Evolutionary conservation across 2,888 invertebrate genomes (phyloP).

Genomic region (Auanema freiburgensis): DNA sequence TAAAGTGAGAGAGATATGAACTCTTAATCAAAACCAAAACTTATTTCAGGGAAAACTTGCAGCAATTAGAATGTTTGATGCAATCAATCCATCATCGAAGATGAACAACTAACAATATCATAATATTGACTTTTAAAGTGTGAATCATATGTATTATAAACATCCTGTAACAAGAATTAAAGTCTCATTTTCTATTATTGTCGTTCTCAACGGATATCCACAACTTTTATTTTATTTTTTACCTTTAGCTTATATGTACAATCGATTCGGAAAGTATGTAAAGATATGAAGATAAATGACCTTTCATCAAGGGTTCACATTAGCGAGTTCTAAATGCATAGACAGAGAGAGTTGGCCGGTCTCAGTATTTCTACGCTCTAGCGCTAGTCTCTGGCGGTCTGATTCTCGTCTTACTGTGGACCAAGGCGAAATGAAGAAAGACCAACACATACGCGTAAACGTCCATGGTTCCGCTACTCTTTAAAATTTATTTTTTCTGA

Average conservation of each 20-base stretch:
- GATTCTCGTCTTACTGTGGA: not conserved
- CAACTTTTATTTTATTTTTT: no score
- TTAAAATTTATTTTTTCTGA: not conserved
- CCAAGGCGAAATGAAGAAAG: constrained; percentile 5
- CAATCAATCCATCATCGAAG: not conserved
- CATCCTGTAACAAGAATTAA: no score
- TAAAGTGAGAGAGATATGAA: not conserved
- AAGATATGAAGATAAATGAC: no score
- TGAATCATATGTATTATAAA: no score
- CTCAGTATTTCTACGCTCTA: not conserved
- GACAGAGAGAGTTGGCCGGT: no score
- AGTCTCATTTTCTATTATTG: no score
- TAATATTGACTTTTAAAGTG: not conserved
- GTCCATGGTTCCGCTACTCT: not conserved
- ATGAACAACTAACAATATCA: not conserved
- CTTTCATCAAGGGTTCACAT: no score
- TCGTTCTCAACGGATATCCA: no score
- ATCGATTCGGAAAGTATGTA: no score
- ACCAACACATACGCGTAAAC: not conserved
- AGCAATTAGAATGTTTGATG: constrained; percentile 1
- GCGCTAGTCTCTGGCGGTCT: constrained; percentile 1
- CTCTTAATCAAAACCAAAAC: not conserved
- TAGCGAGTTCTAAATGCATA: no score
- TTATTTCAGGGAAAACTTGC: not conserved
- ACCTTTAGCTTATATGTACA: no score